Evolutionary conservation across 2,888 invertebrate species (phyloP).

Genomic region (Tillus elongatus): DNA sequence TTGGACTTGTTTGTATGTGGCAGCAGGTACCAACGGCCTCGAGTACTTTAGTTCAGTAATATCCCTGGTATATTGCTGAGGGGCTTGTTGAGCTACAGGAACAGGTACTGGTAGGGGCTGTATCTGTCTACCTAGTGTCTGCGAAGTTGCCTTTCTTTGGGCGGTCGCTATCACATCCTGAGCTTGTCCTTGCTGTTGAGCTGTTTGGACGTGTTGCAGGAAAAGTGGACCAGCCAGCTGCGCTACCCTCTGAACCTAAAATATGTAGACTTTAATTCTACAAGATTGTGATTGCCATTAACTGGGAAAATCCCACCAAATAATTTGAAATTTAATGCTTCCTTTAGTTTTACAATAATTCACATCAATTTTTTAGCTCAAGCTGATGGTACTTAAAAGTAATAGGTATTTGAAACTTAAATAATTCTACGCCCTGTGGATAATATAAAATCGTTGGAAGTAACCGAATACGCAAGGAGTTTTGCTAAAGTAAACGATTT

Average conservation of each 20-base stretch:
- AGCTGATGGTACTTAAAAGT: no score
- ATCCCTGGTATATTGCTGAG: conserved; percentile 11
- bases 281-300: no score
- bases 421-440: no score
- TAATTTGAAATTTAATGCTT: no score
- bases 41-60: conserved; percentile 16
- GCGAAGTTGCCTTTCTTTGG: conserved; percentile 24
- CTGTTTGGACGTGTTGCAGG: conserved; percentile 28
- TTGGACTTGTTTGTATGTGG: conserved; percentile 11
- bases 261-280: conserved; percentile 15
- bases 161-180: conserved; percentile 30
- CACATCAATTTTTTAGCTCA: no score
- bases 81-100: conserved; percentile 17
- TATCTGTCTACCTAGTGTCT: conserved; percentile 14
- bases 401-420: no score
- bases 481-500: no score
- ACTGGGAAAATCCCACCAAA: no score
- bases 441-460: no score
- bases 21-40: conserved; percentile 14
- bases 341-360: no score
- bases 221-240: conserved; percentile 27
- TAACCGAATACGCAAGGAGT: no score
- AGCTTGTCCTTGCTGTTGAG: conserved; percentile 28
- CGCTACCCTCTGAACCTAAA: conserved; percentile 29
- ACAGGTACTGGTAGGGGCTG: conserved; percentile 8